A percentile compares a stretch with the other conserved stretches of the same genome.
Evolutionary conservation across 2,113 vertebrate species (phyloP).

Genomic region (Thinocorus orbignyianus): DNA sequence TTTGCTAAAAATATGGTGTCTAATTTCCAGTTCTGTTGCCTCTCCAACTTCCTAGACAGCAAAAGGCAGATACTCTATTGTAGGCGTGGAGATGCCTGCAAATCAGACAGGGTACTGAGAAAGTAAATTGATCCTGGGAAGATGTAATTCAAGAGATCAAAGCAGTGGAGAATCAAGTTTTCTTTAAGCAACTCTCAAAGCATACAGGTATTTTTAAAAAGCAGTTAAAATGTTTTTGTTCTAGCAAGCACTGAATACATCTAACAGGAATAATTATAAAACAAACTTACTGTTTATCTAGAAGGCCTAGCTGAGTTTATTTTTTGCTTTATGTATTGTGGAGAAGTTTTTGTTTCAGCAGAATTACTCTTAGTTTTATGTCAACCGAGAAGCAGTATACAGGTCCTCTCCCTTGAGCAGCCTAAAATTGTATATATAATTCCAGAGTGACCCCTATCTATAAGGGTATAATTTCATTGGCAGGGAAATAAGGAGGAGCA

Average conservation of each 20-base stretch:
- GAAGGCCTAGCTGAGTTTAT: not conserved
- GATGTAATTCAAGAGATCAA: not conserved
- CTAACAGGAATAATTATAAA: not conserved
- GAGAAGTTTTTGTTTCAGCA: not conserved
- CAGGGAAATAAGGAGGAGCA: slow-evolving; percentile 4
- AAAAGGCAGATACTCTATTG: not conserved
- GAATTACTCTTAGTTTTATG: not conserved
- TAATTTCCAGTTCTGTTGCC: not conserved
- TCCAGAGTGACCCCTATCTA: not conserved
- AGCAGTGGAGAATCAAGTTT: not conserved
- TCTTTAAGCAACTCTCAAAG: not conserved
- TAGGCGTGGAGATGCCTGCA: not conserved
- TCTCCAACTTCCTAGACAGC: not conserved
- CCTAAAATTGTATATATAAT: not conserved
- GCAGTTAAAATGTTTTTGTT: not conserved
- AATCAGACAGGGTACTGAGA: not conserved
- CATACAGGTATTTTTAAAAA: not conserved
- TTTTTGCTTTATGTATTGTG: not conserved
- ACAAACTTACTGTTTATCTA: not conserved
- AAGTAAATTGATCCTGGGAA: not conserved
- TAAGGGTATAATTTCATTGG: slow-evolving; percentile 25
- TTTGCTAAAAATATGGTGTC: not conserved
- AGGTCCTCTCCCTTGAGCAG: not conserved
- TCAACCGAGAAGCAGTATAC: not conserved
- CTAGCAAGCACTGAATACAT: not conserved